Percentiles rank a stretch among this genome's conserved stretches.
phyloP scores from a whole-genome alignment of 2,888 invertebrate genomes.

The Digitonthophagus gazella region DNA sequence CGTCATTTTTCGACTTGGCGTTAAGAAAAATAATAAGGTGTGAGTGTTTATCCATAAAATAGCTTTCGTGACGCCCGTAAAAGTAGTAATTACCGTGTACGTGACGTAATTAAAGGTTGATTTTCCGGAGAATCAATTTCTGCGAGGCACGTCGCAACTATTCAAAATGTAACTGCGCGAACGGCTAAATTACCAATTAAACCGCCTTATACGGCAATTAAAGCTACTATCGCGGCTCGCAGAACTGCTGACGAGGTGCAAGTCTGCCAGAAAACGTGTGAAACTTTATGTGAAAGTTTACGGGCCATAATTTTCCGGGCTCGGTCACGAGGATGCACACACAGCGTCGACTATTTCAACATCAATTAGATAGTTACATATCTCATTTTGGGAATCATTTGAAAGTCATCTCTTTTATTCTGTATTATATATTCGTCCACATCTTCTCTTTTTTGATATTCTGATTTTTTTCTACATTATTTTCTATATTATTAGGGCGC shows the following conservation, averaged over 20 bases:
- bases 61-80: neutral
- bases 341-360: neutral
- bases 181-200: neutral
- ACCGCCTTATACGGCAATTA: neutral
- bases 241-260: neutral
- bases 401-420: neutral
- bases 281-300: neutral
- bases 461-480: too few species aligned
- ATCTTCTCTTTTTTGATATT: too few species aligned
- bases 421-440: neutral
- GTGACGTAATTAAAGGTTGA: neutral
- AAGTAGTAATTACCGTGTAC: neutral
- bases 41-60: neutral
- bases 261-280: neutral
- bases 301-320: neutral
- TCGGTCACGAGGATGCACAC: neutral
- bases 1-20: too few species aligned
- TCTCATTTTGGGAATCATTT: neutral
- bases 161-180: neutral
- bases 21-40: neutral
- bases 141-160: neutral
- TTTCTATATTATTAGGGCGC: too few species aligned
- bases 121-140: neutral
- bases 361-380: neutral
- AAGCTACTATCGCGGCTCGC: neutral